phyloP scores from a whole-genome alignment of 1,140 invertebrate genomes.

The Oryctes rhinoceros region DNA sequence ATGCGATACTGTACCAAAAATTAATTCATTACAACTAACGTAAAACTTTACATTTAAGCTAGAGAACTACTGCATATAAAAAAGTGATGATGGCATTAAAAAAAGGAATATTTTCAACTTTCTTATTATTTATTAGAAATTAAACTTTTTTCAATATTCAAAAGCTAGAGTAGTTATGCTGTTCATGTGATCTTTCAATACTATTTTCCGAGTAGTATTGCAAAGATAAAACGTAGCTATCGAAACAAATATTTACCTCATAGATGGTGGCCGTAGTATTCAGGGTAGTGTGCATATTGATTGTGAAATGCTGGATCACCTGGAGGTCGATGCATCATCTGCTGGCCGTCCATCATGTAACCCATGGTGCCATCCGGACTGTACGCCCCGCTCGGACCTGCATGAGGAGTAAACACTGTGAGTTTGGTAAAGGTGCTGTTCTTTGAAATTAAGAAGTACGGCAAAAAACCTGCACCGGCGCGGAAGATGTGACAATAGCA shows the following conservation, averaged over 20 bases:
- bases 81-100: too few relatives aligned
- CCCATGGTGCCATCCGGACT: conserved; percentile 94
- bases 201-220: too few relatives aligned
- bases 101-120: too few relatives aligned
- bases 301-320: conserved; percentile 90
- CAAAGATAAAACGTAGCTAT: not conserved
- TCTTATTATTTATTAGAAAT: too few relatives aligned
- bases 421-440: conserved; percentile 59
- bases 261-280: conserved; percentile 91
- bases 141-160: too few relatives aligned
- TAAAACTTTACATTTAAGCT: too few relatives aligned
- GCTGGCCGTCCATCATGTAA: conserved; percentile 96
- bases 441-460: conserved; percentile 46
- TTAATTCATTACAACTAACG: too few relatives aligned
- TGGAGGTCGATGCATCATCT: conserved; percentile 93
- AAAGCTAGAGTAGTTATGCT: too few relatives aligned
- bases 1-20: too few relatives aligned
- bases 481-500: conserved; percentile 16
- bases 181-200: too few relatives aligned
- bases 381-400: conserved; percentile 92
- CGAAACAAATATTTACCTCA: conserved; percentile 61
- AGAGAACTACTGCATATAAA: too few relatives aligned
- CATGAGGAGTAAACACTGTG: conserved; percentile 87
- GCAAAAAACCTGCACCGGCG: conserved; percentile 40
- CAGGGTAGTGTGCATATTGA: conserved; percentile 87